phyloP scores from a whole-genome alignment of 2,113 vertebrate species.

The Oryzias celebensis region DNA sequence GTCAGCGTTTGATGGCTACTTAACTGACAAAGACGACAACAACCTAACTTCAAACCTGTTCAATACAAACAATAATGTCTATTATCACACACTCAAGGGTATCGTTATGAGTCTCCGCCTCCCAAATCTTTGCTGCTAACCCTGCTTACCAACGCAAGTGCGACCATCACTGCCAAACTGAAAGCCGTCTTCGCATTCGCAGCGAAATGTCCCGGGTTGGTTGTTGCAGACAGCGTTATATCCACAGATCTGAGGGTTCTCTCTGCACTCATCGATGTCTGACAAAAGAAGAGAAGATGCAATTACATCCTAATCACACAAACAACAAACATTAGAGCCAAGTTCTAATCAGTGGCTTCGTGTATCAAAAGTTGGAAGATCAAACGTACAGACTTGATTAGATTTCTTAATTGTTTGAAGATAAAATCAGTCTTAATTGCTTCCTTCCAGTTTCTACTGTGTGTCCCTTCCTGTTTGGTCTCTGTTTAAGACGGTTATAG shows the following conservation, averaged over 20 bases:
- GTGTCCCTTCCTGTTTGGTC: conserved; percentile 51
- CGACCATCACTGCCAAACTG: conserved; percentile 81
- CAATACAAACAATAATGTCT: too few species aligned
- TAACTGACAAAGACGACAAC: too few species aligned
- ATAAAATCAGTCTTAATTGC: conserved; percentile 66
- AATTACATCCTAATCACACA: conserved; percentile 15
- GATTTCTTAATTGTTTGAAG: conserved; percentile 55
- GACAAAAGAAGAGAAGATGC: conserved; percentile 20
- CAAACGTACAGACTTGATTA: conserved; percentile 35
- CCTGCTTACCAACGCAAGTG: conserved; percentile 85
- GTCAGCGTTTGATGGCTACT: too few species aligned
- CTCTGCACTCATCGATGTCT: conserved; percentile 90
- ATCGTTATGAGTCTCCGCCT: too few species aligned
- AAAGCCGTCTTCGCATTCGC: conserved; percentile 87
- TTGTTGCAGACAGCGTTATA: conserved; percentile 86
- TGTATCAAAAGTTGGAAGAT: conserved; percentile 30
- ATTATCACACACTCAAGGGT: too few species aligned
- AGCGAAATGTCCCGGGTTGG: conserved; percentile 91
- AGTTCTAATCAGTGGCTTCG: conserved; percentile 23
- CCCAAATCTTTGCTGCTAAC: neutral
- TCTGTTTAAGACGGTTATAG: conserved; percentile 3
- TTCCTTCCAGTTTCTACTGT: conserved; percentile 51
- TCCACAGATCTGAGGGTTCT: conserved; percentile 81
- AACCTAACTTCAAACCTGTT: too few species aligned
- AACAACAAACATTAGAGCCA: neutral